Evolutionary conservation across 2,888 invertebrate genomes (phyloP).

Genomic region (Salticus scenicus): DNA sequence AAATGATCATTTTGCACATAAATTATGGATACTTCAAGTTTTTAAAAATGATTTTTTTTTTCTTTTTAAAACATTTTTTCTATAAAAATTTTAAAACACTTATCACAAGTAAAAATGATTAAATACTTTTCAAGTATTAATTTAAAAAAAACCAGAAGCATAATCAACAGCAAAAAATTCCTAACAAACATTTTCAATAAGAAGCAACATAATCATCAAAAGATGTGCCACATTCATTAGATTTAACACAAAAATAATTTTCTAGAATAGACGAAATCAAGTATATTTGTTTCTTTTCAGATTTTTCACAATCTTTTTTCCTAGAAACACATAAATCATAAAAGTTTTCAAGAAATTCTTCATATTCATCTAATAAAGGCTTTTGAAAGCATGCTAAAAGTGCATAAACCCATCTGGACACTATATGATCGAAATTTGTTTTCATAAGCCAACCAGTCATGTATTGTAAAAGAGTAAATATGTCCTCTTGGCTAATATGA

Average conservation of each 20-base stretch:
- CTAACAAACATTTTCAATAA: no score
- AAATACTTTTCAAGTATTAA: no score
- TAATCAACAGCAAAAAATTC: no score
- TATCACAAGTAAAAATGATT: no score
- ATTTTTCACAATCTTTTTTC: background rate
- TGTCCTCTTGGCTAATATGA: background rate
- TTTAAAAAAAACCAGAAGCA: no score
- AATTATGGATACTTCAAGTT: no score
- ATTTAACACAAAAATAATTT: slow-evolving; percentile 5
- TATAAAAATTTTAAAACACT: no score
- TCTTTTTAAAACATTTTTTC: no score
- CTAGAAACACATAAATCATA: background rate
- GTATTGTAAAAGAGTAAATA: background rate
- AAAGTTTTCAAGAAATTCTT: slow-evolving; percentile 13
- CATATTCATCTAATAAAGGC: background rate
- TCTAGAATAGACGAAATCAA: background rate
- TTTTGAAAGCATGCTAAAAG: slow-evolving; percentile 20
- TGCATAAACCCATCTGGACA: slow-evolving; percentile 23
- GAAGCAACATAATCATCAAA: background rate
- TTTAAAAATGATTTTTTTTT: no score
- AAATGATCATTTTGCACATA: no score
- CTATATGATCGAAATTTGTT: background rate
- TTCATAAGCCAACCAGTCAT: background rate
- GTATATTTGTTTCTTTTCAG: background rate
- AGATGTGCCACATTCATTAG: background rate